A percentile compares a stretch with the other conserved stretches of the same genome.
phyloP scores from a whole-genome alignment of 2,797 vertebrate genomes.

The Cottoperca gobio region DNA sequence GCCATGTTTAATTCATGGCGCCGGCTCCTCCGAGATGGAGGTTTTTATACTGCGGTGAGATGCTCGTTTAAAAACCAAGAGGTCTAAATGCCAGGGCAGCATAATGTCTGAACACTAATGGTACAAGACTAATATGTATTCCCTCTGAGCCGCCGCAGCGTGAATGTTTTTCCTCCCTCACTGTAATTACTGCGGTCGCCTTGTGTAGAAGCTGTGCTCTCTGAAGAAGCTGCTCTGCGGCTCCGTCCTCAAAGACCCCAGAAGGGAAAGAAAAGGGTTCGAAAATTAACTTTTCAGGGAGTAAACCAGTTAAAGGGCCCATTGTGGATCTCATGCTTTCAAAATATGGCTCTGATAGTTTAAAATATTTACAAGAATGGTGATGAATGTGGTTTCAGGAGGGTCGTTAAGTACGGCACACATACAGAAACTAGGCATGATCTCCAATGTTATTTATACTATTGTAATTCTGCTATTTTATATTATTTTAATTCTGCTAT shows the following conservation, averaged over 20 bases:
- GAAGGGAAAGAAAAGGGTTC: background rate
- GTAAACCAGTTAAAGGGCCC: no score
- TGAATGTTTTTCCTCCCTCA: background rate
- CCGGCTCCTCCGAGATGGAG: slow-evolving; percentile 3
- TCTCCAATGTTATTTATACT: no score
- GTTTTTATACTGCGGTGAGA: slow-evolving; percentile 19
- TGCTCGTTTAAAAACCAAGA: slow-evolving; percentile 50
- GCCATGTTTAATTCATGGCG: slow-evolving; percentile 56
- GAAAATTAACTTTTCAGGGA: background rate
- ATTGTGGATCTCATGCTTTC: no score
- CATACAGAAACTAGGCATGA: no score
- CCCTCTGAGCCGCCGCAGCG: slow-evolving; percentile 8
- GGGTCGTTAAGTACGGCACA: no score
- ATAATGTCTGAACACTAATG: slow-evolving; percentile 54
- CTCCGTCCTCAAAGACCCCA: background rate
- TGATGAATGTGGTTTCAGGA: no score
- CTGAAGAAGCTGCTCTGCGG: slow-evolving; percentile 7
- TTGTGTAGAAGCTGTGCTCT: slow-evolving; percentile 1
- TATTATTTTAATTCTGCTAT: no score
- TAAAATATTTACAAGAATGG: no score
- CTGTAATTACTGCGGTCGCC: slow-evolving; percentile 36
- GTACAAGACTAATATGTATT: slow-evolving; percentile 52
- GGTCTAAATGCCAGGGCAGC: slow-evolving; percentile 54
- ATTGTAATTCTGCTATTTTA: no score
- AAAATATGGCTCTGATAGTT: no score